Base-by-base conservation (phyloP, 2,888 invertebrate species). In the Rotaria sp. region DNA sequence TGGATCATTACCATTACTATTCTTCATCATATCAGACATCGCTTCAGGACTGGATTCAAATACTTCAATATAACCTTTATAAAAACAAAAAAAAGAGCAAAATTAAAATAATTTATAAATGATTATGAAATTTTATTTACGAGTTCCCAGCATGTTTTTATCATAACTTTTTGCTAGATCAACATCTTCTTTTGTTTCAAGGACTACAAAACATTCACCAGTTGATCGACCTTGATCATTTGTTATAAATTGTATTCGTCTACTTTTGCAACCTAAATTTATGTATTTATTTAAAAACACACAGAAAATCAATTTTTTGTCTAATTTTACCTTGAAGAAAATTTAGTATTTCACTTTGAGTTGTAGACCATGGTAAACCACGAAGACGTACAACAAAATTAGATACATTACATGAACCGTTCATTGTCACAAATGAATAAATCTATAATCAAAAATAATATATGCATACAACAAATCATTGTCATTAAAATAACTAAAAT, bases 11-110 rank as follows among this genome's bases (percentile, higher is more conserved):
- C 8, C 11, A 87, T 94, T 94, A 88, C 94, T 4, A 18, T 50
- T 92, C 90, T 95, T 95, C 50, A 96, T 92, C 10, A 95, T 95
- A 95, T 95, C 96, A 87, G 96, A 95, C 95, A 96, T 96, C 92
- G 96, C 96, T 89, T 94, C 94, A 87, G 94, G 93, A 89, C 95
- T 95, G 7, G 95, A 95, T 89, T 94, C 94, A 91, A 96, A 96
- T 11, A 96, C 96, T 95, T 88, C 67, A 30, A 67, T 67, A 35
- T 30, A 67, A n/a, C 35, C 30, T 67, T 18, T 45, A 45, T 11
- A 45, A 45, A 45, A 45, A 45, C 45, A 45, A 45, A 24, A 10
- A n/a, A 11, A 48, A 57, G 4, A 2, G 10, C 8, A 2, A 5
- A 2, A 57, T n/a, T n/a, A 4, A 57, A 13, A 24, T n/a, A n/a